Percentiles rank a stretch among this genome's conserved stretches.
phyloP scores from a whole-genome alignment of 2,113 vertebrate genomes.

The Hippocampus barbouri region DNA sequence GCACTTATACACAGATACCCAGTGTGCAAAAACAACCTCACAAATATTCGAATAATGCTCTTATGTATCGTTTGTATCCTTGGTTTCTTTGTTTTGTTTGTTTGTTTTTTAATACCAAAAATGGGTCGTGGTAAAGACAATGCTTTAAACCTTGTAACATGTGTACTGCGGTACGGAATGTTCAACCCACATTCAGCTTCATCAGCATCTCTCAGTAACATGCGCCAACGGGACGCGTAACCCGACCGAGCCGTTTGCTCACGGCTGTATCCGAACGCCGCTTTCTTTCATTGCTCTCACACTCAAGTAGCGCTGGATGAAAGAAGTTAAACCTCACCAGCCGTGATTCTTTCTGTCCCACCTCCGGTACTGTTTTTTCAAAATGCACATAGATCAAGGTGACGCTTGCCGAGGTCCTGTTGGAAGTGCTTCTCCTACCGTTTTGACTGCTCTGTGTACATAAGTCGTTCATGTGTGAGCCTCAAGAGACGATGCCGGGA shows the following conservation, averaged over 20 bases:
- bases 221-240: conserved; percentile 30
- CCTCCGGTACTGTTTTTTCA: conserved; percentile 36
- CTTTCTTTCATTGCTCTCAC: conserved; percentile 44
- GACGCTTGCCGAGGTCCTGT: background rate
- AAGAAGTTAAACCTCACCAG: conserved; percentile 25
- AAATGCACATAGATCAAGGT: conserved; percentile 31
- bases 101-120: no score
- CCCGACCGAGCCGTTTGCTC: conserved; percentile 25
- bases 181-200: conserved; percentile 6
- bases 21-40: conserved; percentile 48
- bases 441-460: conserved; percentile 36
- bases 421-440: background rate
- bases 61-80: conserved; percentile 19
- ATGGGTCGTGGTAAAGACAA: no score
- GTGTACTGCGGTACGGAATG: no score
- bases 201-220: conserved; percentile 49
- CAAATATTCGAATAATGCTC: conserved; percentile 53
- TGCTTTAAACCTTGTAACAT: no score
- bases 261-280: conserved; percentile 29
- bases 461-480: conserved; percentile 40
- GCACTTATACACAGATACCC: conserved; percentile 39
- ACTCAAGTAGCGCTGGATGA: conserved; percentile 18
- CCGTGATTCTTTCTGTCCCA: conserved; percentile 40
- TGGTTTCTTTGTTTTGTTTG: no score
- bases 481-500: conserved; percentile 51